A percentile compares a stretch with the other conserved stretches of the same genome.
Conservation (phyloP, 64 coral and sea anemone species). For the Anthopleura sola region DNA sequence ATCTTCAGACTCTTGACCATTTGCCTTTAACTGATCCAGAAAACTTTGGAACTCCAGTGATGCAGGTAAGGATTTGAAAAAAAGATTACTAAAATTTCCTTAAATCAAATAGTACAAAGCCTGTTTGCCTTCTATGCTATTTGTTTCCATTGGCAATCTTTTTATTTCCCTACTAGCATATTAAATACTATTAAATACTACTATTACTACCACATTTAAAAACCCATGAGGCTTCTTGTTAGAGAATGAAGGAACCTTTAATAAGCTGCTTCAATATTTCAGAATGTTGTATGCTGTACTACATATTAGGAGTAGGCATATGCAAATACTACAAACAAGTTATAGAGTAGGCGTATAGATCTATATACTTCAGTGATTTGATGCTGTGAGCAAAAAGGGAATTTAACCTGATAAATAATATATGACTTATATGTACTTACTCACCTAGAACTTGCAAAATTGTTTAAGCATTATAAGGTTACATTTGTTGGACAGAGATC, state of each 20-base stretch:
- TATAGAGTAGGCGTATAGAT: neutral
- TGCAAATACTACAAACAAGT: neutral
- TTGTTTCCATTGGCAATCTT: neutral
- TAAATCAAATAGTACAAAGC: neutral
- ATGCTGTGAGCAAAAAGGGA: neutral
- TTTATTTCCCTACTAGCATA: neutral
- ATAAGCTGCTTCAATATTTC: neutral
- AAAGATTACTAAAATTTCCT: too few relatives aligned
- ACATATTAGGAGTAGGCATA: neutral
- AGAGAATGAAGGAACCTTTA: neutral
- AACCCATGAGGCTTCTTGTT: neutral
- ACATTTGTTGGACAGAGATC: neutral
- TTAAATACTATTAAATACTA: neutral
- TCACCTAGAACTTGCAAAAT: neutral
- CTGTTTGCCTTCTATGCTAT: neutral
- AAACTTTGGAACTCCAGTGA: conserved; percentile 98
- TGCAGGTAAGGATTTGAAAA: conserved; percentile 74
- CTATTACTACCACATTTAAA: neutral
- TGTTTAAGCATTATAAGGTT: neutral
- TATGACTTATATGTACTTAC: neutral
- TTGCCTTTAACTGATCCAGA: conserved; percentile 95
- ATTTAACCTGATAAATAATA: neutral
- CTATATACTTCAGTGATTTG: neutral
- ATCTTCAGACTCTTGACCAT: conserved; percentile 90
- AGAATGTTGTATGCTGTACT: neutral